Base-by-base conservation (phyloP, 2,797 vertebrate species). In the Odontamblyopus rebecca region DNA sequence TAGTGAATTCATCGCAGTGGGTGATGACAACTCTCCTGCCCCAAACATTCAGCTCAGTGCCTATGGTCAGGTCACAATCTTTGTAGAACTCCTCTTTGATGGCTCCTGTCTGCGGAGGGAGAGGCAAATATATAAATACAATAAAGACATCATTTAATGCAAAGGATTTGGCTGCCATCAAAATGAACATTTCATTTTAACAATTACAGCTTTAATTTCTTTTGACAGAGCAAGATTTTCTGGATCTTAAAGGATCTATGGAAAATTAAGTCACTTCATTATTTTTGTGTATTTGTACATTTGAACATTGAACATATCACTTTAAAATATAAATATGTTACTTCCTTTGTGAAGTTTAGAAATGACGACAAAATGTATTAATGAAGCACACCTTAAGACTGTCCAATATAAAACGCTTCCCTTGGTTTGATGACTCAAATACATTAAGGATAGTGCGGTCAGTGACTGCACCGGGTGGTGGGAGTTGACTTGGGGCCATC, bases 1-100 rank as follows among this genome's bases (percentile, higher is more conserved):
- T 97, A 54, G 97, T 98, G 90, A 96, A 98, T 82, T 95, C 91
- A 87, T 99, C 96, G 82, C 97, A 98, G 86, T 97, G 95, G 61
- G 93, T 92, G 78, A 99, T 82, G n/a, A 95, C 64, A 51, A 98
- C 83, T 69, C 82, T 94, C 73, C 97, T 93, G 85, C 97, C 97
- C 95, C 95, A 97, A 66, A 96, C 94, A 57, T 96, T 97, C 87
- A 99, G 91, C 78, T 91, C 84, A 16, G 86, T 76, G 29, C 97
- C 97, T 56, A 98, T 68, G 26, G 80, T 88, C 82, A 99, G 92
- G 89, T 99, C 97, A 78, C 72, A 79, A 72, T 98, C 96, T 89
- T 87, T 96, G 82, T 97, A 98, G 88, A 95, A 97, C 4, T 96
- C 94, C 30, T 91, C 93, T 5, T 84, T 76, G 60, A 93, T 72